Base-by-base conservation (phyloP, 2,888 invertebrate species). In the Parnassius glacialis region DNA sequence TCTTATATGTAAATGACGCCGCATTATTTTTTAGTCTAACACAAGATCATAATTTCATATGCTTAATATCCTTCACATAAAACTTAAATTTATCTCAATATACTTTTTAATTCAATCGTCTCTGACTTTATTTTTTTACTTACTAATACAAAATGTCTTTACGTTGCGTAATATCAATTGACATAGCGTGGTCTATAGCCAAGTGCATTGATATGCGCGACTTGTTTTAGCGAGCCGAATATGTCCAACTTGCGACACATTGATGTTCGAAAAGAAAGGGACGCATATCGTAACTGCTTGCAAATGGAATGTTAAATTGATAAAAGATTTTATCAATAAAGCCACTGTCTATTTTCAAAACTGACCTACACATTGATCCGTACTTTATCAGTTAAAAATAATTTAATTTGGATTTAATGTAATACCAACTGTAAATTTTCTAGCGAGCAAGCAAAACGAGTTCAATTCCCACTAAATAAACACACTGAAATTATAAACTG, bases 201-300 rank as follows among this genome's bases (percentile, higher is more conserved):
- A 13, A 64, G 58, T 57, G 67, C 68, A 76, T 79, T 78, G 69
- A 72, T 74, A 79, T 78, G 75, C 78, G 67, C 64, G 62, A 53
- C 66, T 67, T 64, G 78, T 72, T 3, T 59, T 56, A 59, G 54
- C 64, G 66, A 52, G 64, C 68, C 69, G 64, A 70, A 70, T 68
- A 67, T 67, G 70, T 68, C 67, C 68, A 59, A 61, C 70, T 79
- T 79, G 72, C 77, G 68, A 74, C 78, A 78, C 70, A 70, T 65
- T 74, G 74, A 70, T 67, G 68, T 61, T 63, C 61, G 58, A 65
- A 70, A 71, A 70, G 68, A 73, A 72, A 71, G 67, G 69, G 64
- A 67, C 62, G 67, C 61, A 68, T 67, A 70, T 71, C 69, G 71
- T 69, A 78, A 80, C 67, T 60, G 62, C 52, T 69, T 71, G 67